phyloP scores from a whole-genome alignment of 2,113 vertebrate species.

The Bubalus kerabau region DNA sequence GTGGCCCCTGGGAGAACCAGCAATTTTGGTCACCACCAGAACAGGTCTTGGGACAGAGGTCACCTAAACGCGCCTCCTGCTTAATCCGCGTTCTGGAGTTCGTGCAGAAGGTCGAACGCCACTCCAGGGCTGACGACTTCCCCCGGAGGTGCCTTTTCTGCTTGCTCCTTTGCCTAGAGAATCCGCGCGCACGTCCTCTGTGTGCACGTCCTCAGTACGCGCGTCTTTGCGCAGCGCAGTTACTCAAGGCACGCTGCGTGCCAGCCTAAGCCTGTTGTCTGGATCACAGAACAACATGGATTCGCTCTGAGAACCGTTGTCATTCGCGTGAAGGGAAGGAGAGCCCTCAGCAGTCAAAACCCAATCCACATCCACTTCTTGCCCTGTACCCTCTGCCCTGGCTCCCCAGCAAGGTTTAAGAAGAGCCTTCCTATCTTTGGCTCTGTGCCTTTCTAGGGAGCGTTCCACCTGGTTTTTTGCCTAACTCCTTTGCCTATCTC shows the following conservation, averaged over 20 bases:
- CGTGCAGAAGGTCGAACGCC: not conserved
- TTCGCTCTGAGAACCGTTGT: not conserved
- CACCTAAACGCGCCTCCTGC: not conserved
- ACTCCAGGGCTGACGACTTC: not conserved
- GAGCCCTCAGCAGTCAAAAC: not conserved
- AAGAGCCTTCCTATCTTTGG: accelerated
- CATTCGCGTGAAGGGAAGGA: not conserved
- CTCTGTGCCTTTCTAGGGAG: not conserved
- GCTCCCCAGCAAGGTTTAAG: not conserved
- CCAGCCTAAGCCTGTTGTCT: not conserved
- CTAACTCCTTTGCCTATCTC: not conserved
- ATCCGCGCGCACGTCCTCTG: not conserved
- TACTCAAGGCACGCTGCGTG: not conserved
- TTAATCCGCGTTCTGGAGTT: not conserved
- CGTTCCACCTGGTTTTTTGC: not conserved
- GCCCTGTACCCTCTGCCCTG: accelerated
- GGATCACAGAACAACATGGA: no score
- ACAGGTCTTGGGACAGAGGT: not conserved
- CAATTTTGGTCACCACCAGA: not conserved
- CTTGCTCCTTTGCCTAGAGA: not conserved
- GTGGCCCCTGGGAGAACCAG: not conserved
- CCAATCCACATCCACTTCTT: not conserved
- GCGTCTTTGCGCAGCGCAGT: not conserved
- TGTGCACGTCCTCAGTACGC: accelerated
- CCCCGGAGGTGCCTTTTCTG: not conserved